Conservation (phyloP, 2,888 invertebrate species). For the Pedicia rivosa region DNA sequence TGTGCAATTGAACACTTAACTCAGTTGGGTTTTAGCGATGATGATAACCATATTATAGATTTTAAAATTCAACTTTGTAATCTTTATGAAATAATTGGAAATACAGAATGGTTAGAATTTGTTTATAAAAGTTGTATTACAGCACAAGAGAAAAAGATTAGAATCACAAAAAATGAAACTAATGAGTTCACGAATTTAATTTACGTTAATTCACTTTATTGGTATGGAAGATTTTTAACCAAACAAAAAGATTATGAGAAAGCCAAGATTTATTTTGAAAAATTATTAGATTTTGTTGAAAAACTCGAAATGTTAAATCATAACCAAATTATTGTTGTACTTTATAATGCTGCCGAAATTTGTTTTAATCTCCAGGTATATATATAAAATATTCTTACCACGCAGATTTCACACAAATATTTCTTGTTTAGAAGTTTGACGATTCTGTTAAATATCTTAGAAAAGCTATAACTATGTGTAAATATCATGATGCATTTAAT, state of each 20-base stretch:
- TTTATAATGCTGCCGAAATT: conserved; percentile 28
- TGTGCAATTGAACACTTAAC: conserved; percentile 29
- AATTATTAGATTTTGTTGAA: conserved; percentile 26
- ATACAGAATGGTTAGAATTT: conserved; percentile 27
- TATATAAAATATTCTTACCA: not conserved
- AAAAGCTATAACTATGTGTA: conserved; percentile 30
- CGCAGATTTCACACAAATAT: conserved; percentile 13
- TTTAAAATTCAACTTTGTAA: conserved; percentile 30
- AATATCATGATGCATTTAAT: conserved; percentile 25
- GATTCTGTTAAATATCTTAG: conserved; percentile 27
- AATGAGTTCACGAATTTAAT: conserved; percentile 29
- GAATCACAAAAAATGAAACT: conserved; percentile 20
- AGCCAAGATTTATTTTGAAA: conserved; percentile 26
- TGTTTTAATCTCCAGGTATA: conserved; percentile 11
- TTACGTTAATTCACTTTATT: conserved; percentile 30
- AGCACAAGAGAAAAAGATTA: conserved; percentile 26
- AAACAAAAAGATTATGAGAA: conserved; percentile 17
- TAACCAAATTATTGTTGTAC: conserved; percentile 32
- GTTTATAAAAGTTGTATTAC: conserved; percentile 30
- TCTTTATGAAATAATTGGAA: conserved; percentile 27
- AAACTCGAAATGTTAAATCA: conserved; percentile 28
- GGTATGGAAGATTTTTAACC: conserved; percentile 32
- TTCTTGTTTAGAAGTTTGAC: conserved; percentile 23
- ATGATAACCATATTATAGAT: conserved; percentile 27
- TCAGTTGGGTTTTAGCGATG: conserved; percentile 23